phyloP scores from a whole-genome alignment of 2,113 vertebrate species.

The Ictalurus furcatus region DNA sequence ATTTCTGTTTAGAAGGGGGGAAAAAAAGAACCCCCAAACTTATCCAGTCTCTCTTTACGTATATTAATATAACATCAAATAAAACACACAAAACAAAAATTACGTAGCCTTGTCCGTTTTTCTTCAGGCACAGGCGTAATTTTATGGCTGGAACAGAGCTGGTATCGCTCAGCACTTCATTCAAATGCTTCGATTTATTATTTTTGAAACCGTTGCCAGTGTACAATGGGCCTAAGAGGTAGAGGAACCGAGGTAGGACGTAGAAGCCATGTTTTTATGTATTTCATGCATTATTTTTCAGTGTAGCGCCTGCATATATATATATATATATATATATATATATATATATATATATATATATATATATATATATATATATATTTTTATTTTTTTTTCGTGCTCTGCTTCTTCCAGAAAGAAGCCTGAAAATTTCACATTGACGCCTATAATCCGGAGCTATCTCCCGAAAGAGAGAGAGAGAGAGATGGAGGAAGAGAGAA shows the following conservation, averaged over 20 bases:
- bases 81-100: not conserved
- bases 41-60: not conserved
- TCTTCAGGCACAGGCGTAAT: not conserved
- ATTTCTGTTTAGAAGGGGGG: not conserved
- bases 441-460: slow-evolving; percentile 55
- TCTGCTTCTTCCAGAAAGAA: slow-evolving; percentile 30
- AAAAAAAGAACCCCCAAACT: not conserved
- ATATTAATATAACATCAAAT: not conserved
- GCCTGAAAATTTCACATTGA: slow-evolving; percentile 38
- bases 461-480: slow-evolving; percentile 16
- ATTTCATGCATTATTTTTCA: slow-evolving; percentile 36
- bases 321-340: not conserved
- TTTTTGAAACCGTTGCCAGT: not conserved
- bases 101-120: not conserved
- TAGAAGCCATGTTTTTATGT: slow-evolving; percentile 37
- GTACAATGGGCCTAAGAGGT: not conserved
- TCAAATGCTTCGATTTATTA: not conserved
- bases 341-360: not conserved
- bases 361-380: not conserved
- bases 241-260: not conserved
- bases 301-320: not conserved
- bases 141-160: not conserved
- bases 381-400: not conserved
- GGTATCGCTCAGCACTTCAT: not conserved
- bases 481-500: slow-evolving; percentile 39